These are phyloP conservation scores for Lepilemur ruficaudatus DNA, from an alignment of 2,797 vertebrate species.

Conservation along the genomic window DNA sequence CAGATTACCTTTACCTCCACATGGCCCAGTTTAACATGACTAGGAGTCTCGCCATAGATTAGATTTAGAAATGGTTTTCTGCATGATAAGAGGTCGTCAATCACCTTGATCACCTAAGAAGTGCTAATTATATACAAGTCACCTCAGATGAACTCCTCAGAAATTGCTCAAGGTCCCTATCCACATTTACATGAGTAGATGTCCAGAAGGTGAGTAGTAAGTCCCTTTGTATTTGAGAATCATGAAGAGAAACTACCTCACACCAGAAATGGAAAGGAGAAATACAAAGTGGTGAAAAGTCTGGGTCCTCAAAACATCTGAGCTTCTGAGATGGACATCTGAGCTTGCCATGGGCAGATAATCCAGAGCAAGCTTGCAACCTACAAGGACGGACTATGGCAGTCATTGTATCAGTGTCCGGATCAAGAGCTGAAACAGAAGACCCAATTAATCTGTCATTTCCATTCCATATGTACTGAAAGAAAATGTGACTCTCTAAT, in stretches of 20 bases:
- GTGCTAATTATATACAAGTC: background rate
- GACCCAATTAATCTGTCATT: too few relatives aligned
- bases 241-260: background rate
- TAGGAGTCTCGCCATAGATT: background rate
- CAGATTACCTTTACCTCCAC: background rate
- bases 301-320: background rate
- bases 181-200: background rate
- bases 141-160: background rate
- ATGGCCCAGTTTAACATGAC: background rate
- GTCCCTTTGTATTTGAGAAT: background rate
- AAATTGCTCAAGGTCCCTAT: background rate
- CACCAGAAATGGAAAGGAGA: background rate
- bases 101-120: background rate
- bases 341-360: background rate
- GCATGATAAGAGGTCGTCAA: background rate
- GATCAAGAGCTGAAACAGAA: background rate
- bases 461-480: background rate
- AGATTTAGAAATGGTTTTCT: conserved; percentile 1
- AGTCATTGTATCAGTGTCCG: background rate
- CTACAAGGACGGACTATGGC: background rate
- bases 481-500: background rate
- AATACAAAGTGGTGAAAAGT: background rate
- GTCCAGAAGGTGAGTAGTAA: background rate
- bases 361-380: background rate
- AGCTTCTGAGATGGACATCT: too few relatives aligned